These are phyloP conservation scores for Pristionchus fissidentatus DNA, from an alignment of 2,888 invertebrate species.

Conservation along the genomic window DNA sequence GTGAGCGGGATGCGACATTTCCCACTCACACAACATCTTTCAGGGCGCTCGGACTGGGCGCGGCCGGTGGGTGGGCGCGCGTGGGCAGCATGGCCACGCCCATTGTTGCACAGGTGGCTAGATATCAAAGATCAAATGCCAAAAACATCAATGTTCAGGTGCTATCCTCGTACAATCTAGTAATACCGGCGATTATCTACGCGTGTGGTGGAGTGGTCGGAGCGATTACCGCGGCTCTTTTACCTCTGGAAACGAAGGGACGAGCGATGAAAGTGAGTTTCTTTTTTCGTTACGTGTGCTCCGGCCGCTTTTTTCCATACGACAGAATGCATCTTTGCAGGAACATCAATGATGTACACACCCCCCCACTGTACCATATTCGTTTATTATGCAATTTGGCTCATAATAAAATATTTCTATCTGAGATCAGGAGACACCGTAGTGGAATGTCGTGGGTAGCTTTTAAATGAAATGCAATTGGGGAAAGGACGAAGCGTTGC, in stretches of 20 bases:
- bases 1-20: neutral
- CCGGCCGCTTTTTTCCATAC: neutral
- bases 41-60: conserved; percentile 89
- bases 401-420: too few relatives aligned
- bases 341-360: conserved; percentile 16
- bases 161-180: conserved; percentile 84
- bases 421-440: too few relatives aligned
- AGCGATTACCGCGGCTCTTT: conserved; percentile 83
- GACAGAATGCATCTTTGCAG: neutral
- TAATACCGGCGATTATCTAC: conserved; percentile 85
- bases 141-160: conserved; percentile 80
- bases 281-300: neutral
- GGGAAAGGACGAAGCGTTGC: neutral
- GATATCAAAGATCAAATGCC: neutral
- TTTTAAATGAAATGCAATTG: neutral
- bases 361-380: too few relatives aligned
- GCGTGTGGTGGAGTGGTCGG: conserved; percentile 84
- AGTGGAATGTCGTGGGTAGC: too few relatives aligned
- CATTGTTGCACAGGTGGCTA: conserved; percentile 83
- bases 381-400: too few relatives aligned
- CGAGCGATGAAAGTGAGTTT: conserved; percentile 77
- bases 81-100: conserved; percentile 93
- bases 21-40: conserved; percentile 77
- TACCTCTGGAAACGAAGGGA: conserved; percentile 89
- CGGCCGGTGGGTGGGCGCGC: conserved; percentile 90